These are phyloP conservation scores for Fragum fragum DNA, from an alignment of 2,888 invertebrate species.

Conservation along the genomic window DNA sequence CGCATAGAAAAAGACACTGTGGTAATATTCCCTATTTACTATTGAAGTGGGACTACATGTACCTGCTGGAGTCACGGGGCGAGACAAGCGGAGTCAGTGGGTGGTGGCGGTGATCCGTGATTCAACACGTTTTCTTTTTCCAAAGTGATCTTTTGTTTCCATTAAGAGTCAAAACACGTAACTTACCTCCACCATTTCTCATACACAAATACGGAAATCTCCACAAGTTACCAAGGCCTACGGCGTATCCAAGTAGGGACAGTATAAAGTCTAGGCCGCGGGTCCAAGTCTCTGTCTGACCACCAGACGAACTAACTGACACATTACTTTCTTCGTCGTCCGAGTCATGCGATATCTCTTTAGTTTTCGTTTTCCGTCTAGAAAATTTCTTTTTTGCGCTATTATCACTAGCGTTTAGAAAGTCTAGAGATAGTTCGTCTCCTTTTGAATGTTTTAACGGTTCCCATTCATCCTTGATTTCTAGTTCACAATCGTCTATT, in stretches of 20 bases:
- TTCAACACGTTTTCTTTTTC: too few species aligned
- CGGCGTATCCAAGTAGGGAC: slow-evolving; percentile 29
- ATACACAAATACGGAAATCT: slow-evolving; percentile 32
- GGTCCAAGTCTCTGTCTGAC: slow-evolving; percentile 21
- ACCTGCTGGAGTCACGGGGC: too few species aligned
- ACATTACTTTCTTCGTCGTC: not conserved
- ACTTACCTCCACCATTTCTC: slow-evolving; percentile 36
- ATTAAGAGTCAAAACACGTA: too few species aligned
- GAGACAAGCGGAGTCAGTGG: too few species aligned
- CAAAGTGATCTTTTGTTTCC: too few species aligned
- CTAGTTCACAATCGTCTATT: not conserved
- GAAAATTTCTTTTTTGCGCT: not conserved
- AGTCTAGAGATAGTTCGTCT: not conserved
- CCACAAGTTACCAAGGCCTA: slow-evolving; percentile 31
- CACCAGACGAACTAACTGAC: not conserved
- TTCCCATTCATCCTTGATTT: not conserved
- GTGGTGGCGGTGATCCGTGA: too few species aligned
- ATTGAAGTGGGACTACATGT: too few species aligned
- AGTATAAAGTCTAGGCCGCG: slow-evolving; percentile 27
- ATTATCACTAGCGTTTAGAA: not conserved
- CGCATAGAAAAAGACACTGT: too few species aligned
- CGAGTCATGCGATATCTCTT: not conserved
- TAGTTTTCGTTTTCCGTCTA: not conserved
- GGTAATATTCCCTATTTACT: too few species aligned
- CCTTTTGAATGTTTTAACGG: not conserved